Evolutionary conservation across 2,888 invertebrate species (phyloP), one percentile per base, ranked within the genome.

Genomic region (Eupithecia inturbata): DNA sequence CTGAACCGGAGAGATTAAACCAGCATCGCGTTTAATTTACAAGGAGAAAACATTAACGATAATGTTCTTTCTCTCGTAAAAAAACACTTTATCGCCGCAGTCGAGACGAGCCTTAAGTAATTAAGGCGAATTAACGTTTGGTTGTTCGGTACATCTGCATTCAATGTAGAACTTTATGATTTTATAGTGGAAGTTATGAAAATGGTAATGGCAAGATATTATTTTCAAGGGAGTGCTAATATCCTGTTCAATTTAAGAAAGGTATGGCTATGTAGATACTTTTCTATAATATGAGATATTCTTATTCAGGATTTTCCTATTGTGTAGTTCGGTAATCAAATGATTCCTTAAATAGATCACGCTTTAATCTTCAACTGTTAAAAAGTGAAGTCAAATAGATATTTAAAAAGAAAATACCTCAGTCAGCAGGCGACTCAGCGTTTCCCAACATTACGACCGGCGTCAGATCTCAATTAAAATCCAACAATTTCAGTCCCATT

Each of bases 51-150:
- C 88, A 88, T 86, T 88, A 89, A 87, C 87, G 88, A 89, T 91
- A 88, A 91, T 87, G 87, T 85, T 85, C 82, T 84, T 85, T 82
- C 82, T 84, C 83, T 84, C 89, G 86, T 92, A 92, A 92, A 92
- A 31, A 91, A 90, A 88, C 85, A 88, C 86, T 91, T 92, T 90
- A 92, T 89, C 86, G 88, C 81, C 79, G 78, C 83, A 84, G 82
- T 26, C 57, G 57, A 57, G 57, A 84, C 86, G 86, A 85, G 88
- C 85, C 87, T 86, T 83, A 85, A 83, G 89, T 88, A 91, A 92
- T 92, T 93, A 93, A 92, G 86, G 85, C 82, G 87, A 89, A 91
- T 92, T 91, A 93, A 92, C 91, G 91, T 91, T 83, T 79, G 82
- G 86, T 86, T 85, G 84, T 90, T 89, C 84, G 82, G 86, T 89